phyloP scores from a whole-genome alignment of 1,140 invertebrate species.

The Lasioglossum baleicum region DNA sequence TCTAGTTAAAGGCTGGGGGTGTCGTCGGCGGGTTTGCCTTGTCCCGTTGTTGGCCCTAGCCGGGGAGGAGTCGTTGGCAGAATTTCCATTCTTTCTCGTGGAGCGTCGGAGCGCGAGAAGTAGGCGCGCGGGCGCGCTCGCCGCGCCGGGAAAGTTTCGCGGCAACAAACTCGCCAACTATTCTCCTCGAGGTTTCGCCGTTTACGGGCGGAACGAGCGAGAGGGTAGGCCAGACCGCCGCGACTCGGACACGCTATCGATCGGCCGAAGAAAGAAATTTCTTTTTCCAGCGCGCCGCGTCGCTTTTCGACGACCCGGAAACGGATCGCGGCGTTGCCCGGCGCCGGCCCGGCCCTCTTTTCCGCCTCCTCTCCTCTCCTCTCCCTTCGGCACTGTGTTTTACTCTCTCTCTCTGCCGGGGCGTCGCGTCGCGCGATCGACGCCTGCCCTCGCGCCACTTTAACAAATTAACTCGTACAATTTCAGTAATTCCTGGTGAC shows the following conservation, averaged over 20 bases:
- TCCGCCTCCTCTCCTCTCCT: not conserved
- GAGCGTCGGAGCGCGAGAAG: conserved; percentile 8
- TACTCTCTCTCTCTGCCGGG: no score
- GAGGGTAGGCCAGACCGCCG: not conserved
- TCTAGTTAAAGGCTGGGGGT: no score
- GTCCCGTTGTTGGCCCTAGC: not conserved
- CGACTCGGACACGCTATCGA: conserved; percentile 49
- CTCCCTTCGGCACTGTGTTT: no score
- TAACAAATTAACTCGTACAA: not conserved
- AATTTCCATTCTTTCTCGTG: conserved; percentile 8
- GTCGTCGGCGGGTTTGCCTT: no score
- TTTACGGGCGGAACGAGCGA: conserved; percentile 6
- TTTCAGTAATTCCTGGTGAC: not conserved
- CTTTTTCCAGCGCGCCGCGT: conserved; percentile 35
- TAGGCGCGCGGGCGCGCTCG: not conserved
- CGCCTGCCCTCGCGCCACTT: conserved; percentile 1
- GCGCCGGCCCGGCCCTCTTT: conserved; percentile 8
- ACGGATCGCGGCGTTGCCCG: conserved; percentile 30
- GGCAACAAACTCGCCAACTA: conserved; percentile 22
- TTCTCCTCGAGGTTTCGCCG: conserved; percentile 15
- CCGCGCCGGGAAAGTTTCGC: conserved; percentile 26
- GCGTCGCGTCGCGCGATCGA: no score
- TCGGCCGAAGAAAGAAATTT: conserved; percentile 47
- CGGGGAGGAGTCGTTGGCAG: not conserved
- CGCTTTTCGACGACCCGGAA: conserved; percentile 47